Percentiles rank a stretch among this genome's conserved stretches.
Conservation (phyloP, 2,888 invertebrate genomes). For the Plebejus melissa region DNA sequence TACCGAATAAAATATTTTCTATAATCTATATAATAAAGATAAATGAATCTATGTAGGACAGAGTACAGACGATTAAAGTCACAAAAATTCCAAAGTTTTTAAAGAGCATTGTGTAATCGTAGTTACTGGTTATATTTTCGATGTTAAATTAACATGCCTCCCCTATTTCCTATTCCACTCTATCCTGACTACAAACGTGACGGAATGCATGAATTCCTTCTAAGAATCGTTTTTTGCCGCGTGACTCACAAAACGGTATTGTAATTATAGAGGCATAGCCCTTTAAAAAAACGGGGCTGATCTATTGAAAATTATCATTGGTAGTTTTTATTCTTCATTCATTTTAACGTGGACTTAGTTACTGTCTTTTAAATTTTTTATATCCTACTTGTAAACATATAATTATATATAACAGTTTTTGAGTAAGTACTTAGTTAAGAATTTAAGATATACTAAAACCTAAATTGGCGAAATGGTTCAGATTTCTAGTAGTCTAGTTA, state of each 20-base stretch:
- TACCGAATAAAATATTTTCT: background rate
- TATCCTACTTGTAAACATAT: too few relatives aligned
- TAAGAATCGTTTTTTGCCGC: slow-evolving; percentile 44
- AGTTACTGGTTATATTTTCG: background rate
- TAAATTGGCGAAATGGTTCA: too few relatives aligned
- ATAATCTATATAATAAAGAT: background rate
- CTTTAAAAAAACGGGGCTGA: background rate
- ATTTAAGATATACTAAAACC: too few relatives aligned
- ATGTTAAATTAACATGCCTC: background rate
- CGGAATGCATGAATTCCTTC: slow-evolving; percentile 64
- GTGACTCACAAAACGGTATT: slow-evolving; percentile 63
- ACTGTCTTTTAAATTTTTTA: background rate
- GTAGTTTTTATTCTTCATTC: slow-evolving; percentile 1
- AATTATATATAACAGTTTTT: too few relatives aligned
- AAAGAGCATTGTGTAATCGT: background rate
- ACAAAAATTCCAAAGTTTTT: background rate
- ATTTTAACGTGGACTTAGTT: background rate
- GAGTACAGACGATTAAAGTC: background rate
- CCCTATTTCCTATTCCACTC: background rate
- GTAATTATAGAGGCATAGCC: slow-evolving; percentile 47
- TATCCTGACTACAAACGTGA: slow-evolving; percentile 49
- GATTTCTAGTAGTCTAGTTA: too few relatives aligned
- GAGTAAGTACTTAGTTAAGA: too few relatives aligned
- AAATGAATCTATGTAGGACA: background rate
- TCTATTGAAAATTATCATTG: slow-evolving; percentile 1